Conservation (phyloP, 2,113 vertebrate species). For the Tenrec ecaudatus region DNA sequence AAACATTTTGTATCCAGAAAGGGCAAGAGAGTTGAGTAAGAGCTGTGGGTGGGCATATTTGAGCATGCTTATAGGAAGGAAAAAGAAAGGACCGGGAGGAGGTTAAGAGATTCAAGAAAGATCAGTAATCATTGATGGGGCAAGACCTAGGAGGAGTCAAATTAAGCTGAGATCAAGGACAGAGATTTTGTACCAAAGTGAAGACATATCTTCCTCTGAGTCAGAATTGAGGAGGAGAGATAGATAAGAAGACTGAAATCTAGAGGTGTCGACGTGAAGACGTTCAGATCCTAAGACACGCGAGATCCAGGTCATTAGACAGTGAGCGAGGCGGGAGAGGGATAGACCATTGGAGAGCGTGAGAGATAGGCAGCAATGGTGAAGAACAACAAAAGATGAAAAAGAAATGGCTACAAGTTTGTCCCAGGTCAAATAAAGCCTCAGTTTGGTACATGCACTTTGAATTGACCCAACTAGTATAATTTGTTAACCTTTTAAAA, state of each 20-base stretch:
- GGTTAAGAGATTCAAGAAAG: neutral
- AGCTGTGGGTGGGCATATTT: neutral
- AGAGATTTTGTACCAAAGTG: slow-evolving; percentile 25
- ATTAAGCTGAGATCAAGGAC: slow-evolving; percentile 1
- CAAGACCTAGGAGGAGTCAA: slow-evolving; percentile 15
- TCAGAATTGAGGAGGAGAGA: neutral
- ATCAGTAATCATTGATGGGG: neutral
- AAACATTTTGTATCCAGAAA: neutral
- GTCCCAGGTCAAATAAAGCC: neutral
- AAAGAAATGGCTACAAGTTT: neutral
- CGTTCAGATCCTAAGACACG: neutral
- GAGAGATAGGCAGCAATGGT: neutral
- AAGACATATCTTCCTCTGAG: neutral
- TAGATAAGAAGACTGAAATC: slow-evolving; percentile 22
- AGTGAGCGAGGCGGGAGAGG: neutral
- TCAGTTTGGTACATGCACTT: neutral
- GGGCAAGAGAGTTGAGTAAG: neutral
- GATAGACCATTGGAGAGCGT: neutral
- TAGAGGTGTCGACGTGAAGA: neutral
- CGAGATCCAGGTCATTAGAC: neutral
- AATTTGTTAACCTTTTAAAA: neutral
- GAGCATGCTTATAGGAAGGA: neutral
- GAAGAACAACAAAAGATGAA: neutral
- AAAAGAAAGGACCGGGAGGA: neutral
- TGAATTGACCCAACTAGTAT: neutral